These are phyloP conservation scores for Drosophila conformis DNA, from an alignment of 2,888 invertebrate species.

Conservation along the genomic window DNA sequence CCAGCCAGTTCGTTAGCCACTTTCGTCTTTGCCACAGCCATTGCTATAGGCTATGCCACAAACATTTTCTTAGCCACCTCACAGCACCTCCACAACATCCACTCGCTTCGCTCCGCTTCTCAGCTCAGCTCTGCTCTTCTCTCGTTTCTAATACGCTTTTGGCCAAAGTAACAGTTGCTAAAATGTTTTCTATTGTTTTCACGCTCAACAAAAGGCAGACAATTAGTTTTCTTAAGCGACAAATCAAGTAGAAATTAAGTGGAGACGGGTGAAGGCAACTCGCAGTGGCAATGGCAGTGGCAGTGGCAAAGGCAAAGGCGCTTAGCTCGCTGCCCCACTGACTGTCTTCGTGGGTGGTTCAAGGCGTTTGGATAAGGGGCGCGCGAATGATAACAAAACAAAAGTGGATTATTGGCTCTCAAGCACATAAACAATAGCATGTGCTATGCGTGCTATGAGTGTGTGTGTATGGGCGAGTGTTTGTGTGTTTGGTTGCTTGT, in stretches of 20 bases:
- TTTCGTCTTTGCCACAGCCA: slow-evolving; percentile 58
- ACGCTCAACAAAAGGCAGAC: slow-evolving; percentile 81
- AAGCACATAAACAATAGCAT: slow-evolving; percentile 72
- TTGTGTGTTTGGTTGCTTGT: background rate
- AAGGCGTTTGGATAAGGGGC: slow-evolving; percentile 39
- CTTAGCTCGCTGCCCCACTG: slow-evolving; percentile 32
- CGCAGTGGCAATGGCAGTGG: background rate
- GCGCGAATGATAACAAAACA: slow-evolving; percentile 75
- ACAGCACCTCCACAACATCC: background rate
- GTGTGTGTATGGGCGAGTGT: background rate
- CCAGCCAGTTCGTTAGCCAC: slow-evolving; percentile 57
- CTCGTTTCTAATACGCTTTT: slow-evolving; percentile 73
- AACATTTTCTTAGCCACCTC: slow-evolving; percentile 12
- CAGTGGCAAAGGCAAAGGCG: slow-evolving; percentile 32
- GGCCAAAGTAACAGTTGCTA: slow-evolving; percentile 78
- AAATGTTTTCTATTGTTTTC: slow-evolving; percentile 80
- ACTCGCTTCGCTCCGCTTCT: background rate
- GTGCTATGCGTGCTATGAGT: slow-evolving; percentile 15
- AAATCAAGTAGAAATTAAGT: slow-evolving; percentile 81
- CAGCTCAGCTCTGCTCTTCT: slow-evolving; percentile 12
- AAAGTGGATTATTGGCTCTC: slow-evolving; percentile 81
- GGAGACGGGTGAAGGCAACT: slow-evolving; percentile 53
- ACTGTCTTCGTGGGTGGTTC: slow-evolving; percentile 7
- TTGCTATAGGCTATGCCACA: slow-evolving; percentile 30
- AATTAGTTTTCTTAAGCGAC: slow-evolving; percentile 83